Base-by-base conservation (phyloP, 2,797 vertebrate species). In the Gallinago solitaria region DNA sequence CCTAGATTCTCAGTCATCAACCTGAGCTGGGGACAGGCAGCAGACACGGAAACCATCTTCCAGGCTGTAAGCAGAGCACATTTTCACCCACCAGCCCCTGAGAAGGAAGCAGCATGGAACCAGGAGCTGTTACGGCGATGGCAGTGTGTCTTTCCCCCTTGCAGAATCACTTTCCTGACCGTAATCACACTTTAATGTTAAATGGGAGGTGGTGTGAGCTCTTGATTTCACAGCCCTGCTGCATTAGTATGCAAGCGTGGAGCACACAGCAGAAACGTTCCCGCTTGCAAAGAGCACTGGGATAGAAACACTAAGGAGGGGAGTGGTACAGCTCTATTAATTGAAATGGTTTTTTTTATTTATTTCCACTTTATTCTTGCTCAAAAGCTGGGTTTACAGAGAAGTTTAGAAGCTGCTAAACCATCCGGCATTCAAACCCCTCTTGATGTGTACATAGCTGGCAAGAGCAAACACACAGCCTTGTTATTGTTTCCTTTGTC, bases 401-500 rank as follows among this genome's bases (percentile, higher is more conserved):
- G 9, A 74, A 79, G 67, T 90, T 79, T 90, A 86, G 95, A 93
- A 87, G 94, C 94, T 80, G 77, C 65, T 95, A 87, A 95, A 76
- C 75, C 85, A 75, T 39, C 9, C 27, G 65, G 75, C 81, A 51
- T 80, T 92, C 83, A 84, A 43, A 28, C 57, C 56, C 56, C 54
- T 73, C 78, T 85, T 76, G 89, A 86, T 94, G 95, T 95, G 95
- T 89, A 59, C 82, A 83, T 83, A 96, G 95, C 95, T 97, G 97
- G 93, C 83, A 79, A 85, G 75, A 94, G 89, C 92, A 96, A 95
- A 95, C 91, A 73, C 57, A 19, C 91, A 87, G 92, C 86, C 90
- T 75, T 91, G 33, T 81, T 87, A 77, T 80, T 94, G 92, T 90
- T 88, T 75, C 90, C 84, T 92, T 73, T 27, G 20, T 93, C 88